Evolutionary conservation across 2,797 vertebrate genomes (phyloP), one percentile per base, ranked within the genome.

Genomic region (Alca torda): DNA sequence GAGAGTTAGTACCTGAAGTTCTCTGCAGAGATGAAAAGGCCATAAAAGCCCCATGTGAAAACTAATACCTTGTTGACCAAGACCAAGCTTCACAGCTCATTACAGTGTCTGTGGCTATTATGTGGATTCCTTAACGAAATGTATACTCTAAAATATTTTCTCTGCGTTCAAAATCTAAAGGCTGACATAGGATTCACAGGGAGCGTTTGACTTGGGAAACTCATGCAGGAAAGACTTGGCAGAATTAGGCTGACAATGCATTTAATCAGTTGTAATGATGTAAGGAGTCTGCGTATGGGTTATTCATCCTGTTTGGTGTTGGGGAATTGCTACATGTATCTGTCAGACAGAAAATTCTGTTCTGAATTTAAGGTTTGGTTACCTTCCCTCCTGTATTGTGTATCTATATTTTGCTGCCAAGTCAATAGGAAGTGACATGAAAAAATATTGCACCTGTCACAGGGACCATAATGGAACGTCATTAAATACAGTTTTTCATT

Each of bases 401-500:
- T 75, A 56, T 73, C 83, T 87, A 4, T 76, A 82, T 94, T 96
- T 86, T 88, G 54, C 72, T 92, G 79, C 73, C 69, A 91, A 95
- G 65, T 76, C 87, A 95, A 90, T 91, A 86, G 63, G 59, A 87
- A 86, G 11, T 79, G 84, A 70, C 91, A 88, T 76, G 82, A 78
- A 95, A 92, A 93, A 94, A 43, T 86, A 85, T 45, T 82, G 43
- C 54, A 63, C 46, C 70, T 90, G 89, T 90, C 87, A 90, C 28
- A 43, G 35, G 14, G 20, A 68, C 78, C 39, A 35, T 86, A 93
- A 84, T 73, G 61, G 50, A 89, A 82, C 6, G 4, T 76, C 51
- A 94, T 96, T 95, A 88, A 92, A 64, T 75, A n/a, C 13, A 81
- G 33, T 45, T 93, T 90, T 95, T 94, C 59, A 81, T 84, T 93